Conservation (phyloP, 2,888 invertebrate genomes). For the Andrena praecox region DNA sequence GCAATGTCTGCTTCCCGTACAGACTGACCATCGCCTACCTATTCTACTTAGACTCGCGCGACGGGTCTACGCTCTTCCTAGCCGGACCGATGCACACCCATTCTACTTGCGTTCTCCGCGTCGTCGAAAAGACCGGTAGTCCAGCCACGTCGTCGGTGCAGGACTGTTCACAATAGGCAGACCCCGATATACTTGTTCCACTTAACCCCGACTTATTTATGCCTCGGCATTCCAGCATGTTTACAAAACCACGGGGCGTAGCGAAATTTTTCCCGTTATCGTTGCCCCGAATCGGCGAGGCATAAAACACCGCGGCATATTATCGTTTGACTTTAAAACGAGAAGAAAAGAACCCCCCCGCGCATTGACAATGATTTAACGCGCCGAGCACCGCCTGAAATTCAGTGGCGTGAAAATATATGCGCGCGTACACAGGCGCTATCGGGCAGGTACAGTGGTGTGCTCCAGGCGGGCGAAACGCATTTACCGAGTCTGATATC, state of each 20-base stretch:
- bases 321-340: neutral
- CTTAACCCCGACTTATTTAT: slow-evolving; percentile 11
- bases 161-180: neutral
- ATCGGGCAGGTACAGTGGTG: neutral
- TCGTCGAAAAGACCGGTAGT: neutral
- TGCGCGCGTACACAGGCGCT: slow-evolving; percentile 1
- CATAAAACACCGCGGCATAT: neutral
- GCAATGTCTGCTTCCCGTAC: neutral
- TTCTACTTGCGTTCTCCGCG: neutral
- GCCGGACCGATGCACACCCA: neutral
- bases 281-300: slow-evolving; percentile 1
- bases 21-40: neutral
- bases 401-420: slow-evolving; percentile 48
- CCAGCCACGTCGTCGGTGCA: neutral
- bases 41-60: neutral
- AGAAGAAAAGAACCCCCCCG: neutral
- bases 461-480: neutral
- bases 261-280: slow-evolving; percentile 26
- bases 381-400: slow-evolving; percentile 29
- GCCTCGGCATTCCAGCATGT: neutral
- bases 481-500: slow-evolving; percentile 72
- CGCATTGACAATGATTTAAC: slow-evolving; percentile 44
- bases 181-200: slow-evolving; percentile 14
- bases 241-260: slow-evolving; percentile 16
- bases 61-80: neutral